Evolutionary conservation across 1,140 invertebrate genomes (phyloP), one percentile per base, ranked within the genome.

Genomic region (Thaumetopoea pityocampa): DNA sequence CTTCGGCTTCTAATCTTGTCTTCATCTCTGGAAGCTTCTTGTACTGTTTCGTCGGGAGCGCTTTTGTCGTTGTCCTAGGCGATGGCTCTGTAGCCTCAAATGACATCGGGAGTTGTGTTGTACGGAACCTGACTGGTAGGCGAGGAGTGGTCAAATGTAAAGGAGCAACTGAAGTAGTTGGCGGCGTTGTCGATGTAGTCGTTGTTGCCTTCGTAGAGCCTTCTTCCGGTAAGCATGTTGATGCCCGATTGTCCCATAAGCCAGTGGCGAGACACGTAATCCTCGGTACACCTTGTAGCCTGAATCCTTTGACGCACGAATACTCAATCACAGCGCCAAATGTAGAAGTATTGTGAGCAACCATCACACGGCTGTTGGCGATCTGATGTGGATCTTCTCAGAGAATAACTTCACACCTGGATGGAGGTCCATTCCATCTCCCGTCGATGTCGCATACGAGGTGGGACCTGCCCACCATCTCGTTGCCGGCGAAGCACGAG

Each of bases 351-450:
- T 90, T 92, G 60, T 85, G 90, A 0, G 88, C 85, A 4, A 92
- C 73, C 12, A 87, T 77, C 19, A 92, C 88, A 11, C 87, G 87
- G 23, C 92, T 94, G 73, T 96, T 93, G 4, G 86, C 37, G n/a
- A 95, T 90, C 10, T 86, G 73, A 0, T 90, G 85, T 4, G 95
- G 91, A 1, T 91, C 87, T 49, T 91, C 90, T 67, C 95, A 96
- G 28, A 90, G 88, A 12, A 95, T 88, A 26, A 93, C 92, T 93
- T 96, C 92, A 68, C 95, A 96, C 55, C 92, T 85, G 3, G 96
- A 95, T 40, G 96, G 96, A 14, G 95, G 95, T 30, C 95, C 96
- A 67, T 97, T 96, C 96, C 96, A 98, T 36, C 94, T 88, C 65
- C 95, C 94, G 64, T 97, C 95, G 56, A 96, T 92, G 74, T 97